Conservation (phyloP, 2,797 vertebrate species). For the Eurystomus glaucurus region DNA sequence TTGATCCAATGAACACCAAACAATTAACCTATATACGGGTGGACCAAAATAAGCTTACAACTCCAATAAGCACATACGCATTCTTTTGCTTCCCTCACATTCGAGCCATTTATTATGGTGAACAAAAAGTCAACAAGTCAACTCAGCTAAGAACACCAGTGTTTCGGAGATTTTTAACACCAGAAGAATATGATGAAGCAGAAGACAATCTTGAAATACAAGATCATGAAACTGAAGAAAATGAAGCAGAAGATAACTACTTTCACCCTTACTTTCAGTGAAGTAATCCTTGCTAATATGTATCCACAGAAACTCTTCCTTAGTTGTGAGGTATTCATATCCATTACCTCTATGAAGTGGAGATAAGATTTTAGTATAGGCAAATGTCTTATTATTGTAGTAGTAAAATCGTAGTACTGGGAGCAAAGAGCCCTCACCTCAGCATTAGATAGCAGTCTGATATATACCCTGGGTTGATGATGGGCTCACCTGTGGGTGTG, state of each 20-base stretch:
- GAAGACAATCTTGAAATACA: constrained; percentile 62
- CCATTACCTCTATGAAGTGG: neutral
- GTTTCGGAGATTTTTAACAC: constrained; percentile 75
- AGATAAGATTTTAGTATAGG: neutral
- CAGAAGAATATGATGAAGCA: constrained; percentile 71
- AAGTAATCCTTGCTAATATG: neutral
- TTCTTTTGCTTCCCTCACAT: constrained; percentile 87
- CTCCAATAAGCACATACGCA: constrained; percentile 81
- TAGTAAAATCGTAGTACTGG: neutral
- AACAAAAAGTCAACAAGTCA: constrained; percentile 80
- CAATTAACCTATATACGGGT: constrained; percentile 87
- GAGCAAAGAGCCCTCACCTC: neutral
- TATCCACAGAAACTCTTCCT: neutral
- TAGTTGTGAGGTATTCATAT: neutral
- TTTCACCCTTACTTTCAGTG: constrained; percentile 74
- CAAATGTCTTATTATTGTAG: neutral
- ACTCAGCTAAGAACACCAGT: constrained; percentile 74
- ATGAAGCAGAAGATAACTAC: constrained; percentile 65
- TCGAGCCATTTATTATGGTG: constrained; percentile 86
- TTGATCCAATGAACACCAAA: constrained; percentile 76
- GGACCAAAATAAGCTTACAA: constrained; percentile 86
- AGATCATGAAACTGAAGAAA: constrained; percentile 26
- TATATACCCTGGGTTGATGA: neutral
- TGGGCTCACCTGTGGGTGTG: neutral
- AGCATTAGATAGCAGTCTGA: neutral